A percentile compares a stretch with the other conserved stretches of the same genome.
Evolutionary conservation across 2,797 vertebrate genomes (phyloP).

Genomic region (Lithobates sylvaticus): DNA sequence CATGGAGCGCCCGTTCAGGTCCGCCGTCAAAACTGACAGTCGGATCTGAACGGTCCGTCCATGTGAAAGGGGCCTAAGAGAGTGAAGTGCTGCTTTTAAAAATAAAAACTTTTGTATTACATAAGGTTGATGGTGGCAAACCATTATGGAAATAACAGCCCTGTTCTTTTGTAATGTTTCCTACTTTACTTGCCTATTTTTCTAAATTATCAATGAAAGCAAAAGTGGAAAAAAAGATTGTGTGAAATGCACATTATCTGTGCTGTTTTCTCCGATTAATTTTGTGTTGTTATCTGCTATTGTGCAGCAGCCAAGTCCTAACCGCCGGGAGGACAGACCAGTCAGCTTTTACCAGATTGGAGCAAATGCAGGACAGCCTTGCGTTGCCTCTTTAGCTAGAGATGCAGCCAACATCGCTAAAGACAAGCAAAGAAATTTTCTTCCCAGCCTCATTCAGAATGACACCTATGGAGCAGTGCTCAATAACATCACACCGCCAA

Average conservation of each 20-base stretch:
- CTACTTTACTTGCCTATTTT: too few relatives aligned
- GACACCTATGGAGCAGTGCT: slow-evolving; percentile 96
- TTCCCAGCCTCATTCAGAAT: slow-evolving; percentile 93
- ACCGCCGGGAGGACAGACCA: slow-evolving; percentile 92
- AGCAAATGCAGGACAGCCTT: slow-evolving; percentile 79
- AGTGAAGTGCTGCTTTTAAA: too few relatives aligned
- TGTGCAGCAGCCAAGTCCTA: slow-evolving; percentile 88
- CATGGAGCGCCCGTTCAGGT: too few relatives aligned
- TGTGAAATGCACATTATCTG: neutral
- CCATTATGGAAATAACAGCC: too few relatives aligned
- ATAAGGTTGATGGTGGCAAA: too few relatives aligned
- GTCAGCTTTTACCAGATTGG: slow-evolving; percentile 91
- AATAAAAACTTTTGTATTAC: too few relatives aligned
- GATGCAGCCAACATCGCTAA: slow-evolving; percentile 82
- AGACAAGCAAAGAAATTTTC: slow-evolving; percentile 89
- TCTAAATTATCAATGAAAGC: too few relatives aligned
- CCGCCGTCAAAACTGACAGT: too few relatives aligned
- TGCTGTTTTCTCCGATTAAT: neutral
- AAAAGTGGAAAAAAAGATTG: too few relatives aligned
- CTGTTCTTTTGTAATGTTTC: too few relatives aligned
- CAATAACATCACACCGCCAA: slow-evolving; percentile 77
- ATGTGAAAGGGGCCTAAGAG: too few relatives aligned
- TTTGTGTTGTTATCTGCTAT: slow-evolving; percentile 22
- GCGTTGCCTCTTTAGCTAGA: slow-evolving; percentile 75
- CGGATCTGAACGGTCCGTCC: too few relatives aligned